Percentiles rank a stretch among this genome's conserved stretches.
phyloP scores from a whole-genome alignment of 2,888 invertebrate species.

The Rhagonycha fulva region DNA sequence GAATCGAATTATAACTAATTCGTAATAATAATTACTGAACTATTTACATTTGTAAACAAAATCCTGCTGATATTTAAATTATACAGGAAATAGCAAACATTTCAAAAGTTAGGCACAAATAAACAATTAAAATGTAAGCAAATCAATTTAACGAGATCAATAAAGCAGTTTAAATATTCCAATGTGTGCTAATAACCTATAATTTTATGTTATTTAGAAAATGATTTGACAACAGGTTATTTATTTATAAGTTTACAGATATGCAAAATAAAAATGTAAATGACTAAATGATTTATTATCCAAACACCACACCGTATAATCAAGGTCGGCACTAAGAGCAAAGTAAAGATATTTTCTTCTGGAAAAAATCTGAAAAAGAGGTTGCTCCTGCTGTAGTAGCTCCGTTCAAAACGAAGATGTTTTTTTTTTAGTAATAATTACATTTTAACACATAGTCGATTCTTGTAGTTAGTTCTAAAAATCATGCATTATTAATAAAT shows the following conservation, averaged over 20 bases:
- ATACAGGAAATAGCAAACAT: background rate
- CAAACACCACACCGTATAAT: background rate
- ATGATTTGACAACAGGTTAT: background rate
- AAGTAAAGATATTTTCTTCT: background rate
- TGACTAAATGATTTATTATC: background rate
- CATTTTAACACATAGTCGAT: background rate
- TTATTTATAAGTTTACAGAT: background rate
- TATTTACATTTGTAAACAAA: background rate
- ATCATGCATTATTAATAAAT: background rate
- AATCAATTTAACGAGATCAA: background rate
- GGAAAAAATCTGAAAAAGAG: background rate
- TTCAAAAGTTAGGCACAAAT: background rate
- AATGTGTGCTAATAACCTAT: background rate
- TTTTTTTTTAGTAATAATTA: no score
- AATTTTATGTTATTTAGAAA: background rate
- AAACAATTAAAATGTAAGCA: background rate
- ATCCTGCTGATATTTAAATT: background rate
- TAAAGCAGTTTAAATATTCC: background rate
- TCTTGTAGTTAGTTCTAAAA: background rate
- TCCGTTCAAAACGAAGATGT: no score
- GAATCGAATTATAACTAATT: background rate
- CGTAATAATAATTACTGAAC: no score
- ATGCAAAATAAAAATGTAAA: background rate
- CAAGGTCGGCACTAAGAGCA: background rate
- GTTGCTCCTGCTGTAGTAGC: no score